Evolutionary conservation across 2,113 vertebrate genomes (phyloP).

Genomic region (Monarcha castaneiventris): DNA sequence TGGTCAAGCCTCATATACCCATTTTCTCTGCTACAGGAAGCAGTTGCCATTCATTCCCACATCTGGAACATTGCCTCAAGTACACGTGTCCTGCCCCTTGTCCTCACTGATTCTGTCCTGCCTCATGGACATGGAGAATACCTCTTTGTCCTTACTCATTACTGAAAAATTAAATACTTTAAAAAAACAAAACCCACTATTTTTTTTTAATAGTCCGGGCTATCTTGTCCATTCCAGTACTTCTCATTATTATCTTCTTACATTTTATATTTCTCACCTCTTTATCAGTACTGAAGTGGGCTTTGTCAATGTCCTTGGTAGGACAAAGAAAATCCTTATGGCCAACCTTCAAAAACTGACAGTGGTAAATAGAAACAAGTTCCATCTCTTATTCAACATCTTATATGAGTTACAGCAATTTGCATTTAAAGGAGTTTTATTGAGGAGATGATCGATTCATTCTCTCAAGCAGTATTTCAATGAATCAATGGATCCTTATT

Average conservation of each 20-base stretch:
- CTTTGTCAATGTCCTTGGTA: background rate
- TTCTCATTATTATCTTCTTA: background rate
- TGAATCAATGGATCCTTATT: background rate
- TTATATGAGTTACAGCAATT: background rate
- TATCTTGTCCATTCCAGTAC: background rate
- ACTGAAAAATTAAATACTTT: background rate
- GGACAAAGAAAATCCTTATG: background rate
- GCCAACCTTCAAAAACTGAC: background rate
- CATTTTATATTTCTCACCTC: background rate
- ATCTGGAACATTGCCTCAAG: background rate
- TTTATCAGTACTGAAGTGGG: background rate
- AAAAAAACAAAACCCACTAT: fast-evolving
- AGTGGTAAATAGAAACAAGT: background rate
- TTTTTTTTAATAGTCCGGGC: background rate
- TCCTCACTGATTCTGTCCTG: background rate
- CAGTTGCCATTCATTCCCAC: background rate
- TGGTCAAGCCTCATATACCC: background rate
- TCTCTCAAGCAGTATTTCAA: background rate
- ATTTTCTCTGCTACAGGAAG: background rate
- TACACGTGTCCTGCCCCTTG: fast-evolving
- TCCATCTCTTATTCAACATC: background rate
- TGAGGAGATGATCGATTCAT: background rate
- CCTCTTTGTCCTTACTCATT: background rate
- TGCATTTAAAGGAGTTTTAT: background rate
- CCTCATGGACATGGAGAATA: background rate